Percentiles rank a stretch among this genome's conserved stretches.
These are phyloP conservation scores for Tachystola acroxantha DNA, from an alignment of 2,888 invertebrate genomes.

Conservation along the genomic window DNA sequence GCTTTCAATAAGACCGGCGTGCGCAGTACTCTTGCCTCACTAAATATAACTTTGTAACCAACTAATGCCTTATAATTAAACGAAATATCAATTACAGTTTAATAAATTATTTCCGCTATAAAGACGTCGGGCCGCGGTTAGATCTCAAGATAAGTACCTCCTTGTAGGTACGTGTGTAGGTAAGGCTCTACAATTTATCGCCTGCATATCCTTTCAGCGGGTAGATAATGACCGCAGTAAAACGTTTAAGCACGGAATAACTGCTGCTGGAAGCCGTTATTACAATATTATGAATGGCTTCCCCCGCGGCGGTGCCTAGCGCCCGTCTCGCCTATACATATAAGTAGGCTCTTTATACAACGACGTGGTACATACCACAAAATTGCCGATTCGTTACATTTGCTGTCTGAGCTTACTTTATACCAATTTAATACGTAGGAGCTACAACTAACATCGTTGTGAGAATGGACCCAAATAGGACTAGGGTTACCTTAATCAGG, in stretches of 20 bases:
- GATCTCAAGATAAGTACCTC: slow-evolving; percentile 43
- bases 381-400: slow-evolving; percentile 2
- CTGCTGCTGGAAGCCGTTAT: slow-evolving; percentile 73
- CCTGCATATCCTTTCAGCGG: slow-evolving; percentile 77
- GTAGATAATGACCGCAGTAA: slow-evolving; percentile 78
- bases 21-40: not conserved
- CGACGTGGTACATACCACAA: slow-evolving; percentile 3
- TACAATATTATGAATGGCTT: slow-evolving; percentile 77
- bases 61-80: slow-evolving; percentile 15
- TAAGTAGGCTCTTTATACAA: slow-evolving; percentile 4
- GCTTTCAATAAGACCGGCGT: no score
- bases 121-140: slow-evolving; percentile 36
- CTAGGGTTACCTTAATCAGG: no score
- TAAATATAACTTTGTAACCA: not conserved
- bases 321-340: slow-evolving; percentile 4
- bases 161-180: slow-evolving; percentile 48
- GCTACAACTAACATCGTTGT: no score
- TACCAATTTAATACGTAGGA: no score
- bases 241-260: slow-evolving; percentile 78
- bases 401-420: not conserved
- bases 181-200: slow-evolving; percentile 68
- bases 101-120: slow-evolving; percentile 45
- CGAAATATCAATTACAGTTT: slow-evolving; percentile 36
- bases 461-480: no score
- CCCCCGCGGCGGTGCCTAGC: slow-evolving; percentile 35